Base-by-base conservation (phyloP, 2,888 invertebrate genomes). In the Epistrophe grossulariae region DNA sequence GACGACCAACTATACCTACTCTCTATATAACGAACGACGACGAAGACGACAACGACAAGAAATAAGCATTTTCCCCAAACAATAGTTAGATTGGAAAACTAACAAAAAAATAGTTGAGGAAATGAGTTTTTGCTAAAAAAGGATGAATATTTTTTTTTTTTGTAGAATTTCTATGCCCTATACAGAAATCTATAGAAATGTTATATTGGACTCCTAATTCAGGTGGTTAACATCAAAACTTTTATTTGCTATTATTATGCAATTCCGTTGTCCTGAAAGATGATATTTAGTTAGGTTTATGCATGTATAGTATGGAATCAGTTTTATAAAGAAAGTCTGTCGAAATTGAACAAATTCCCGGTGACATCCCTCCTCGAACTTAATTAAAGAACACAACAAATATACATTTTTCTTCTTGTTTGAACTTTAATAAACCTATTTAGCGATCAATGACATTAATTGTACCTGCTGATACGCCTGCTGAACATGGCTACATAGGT, bases 171-270 rank as follows among this genome's bases (percentile, higher is more conserved):
- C 52, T 28, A 10, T 24, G 15, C 38, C 38, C 15, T 38, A 55
- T 38, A 55, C 11, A 70, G 5, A 68, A 66, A 68, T 50, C 50
- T 19, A 28, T 35, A 48, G 48, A 68, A 17, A 76, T 71, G 71
- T 76, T 71, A 71, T 66, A 80, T 76, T 66, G 80, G 80, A 57
- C 68, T 59, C 40, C 84, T 72, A 77, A 84, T 84, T 73, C 72
- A 50, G 77, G 77, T 77, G 66, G 77, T 81, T 77, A 72, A 64
- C 66, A 70, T 71, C 24, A 66, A 60, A 76, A 43, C 45, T 64
- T 60, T 48, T 28, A 52, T 68, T 72, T 78, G 43, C 13, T 73
- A 55, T 70, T 76, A 64, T 71, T 8, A 15, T 73, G 19, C 60
- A 31, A 40, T 15, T 48, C 24, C 35, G 13, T 72, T 43, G 43